These are phyloP conservation scores for Orientallactaga bullata DNA, from an alignment of 2,113 vertebrate species.

Conservation along the genomic window DNA sequence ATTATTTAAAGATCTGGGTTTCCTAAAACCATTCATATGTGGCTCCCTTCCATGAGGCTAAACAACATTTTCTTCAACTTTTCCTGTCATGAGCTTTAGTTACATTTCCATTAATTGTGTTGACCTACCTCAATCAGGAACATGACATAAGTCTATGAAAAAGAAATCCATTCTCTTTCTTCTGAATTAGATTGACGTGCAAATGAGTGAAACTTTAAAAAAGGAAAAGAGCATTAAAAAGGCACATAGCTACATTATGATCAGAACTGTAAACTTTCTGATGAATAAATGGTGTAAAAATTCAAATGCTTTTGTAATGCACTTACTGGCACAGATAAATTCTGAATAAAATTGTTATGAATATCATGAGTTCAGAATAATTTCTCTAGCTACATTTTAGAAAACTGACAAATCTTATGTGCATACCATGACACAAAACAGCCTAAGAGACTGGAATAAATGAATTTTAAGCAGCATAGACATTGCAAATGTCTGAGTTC, in stretches of 20 bases:
- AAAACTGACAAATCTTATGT: conserved; percentile 81
- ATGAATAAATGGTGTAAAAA: conserved; percentile 71
- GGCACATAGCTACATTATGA: neutral
- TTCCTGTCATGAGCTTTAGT: neutral
- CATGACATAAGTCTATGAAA: conserved; percentile 1
- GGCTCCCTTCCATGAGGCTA: neutral
- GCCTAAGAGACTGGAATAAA: conserved; percentile 65
- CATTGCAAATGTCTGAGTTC: conserved; percentile 50
- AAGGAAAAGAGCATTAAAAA: neutral
- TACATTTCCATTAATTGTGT: conserved; percentile 51
- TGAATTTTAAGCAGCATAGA: conserved; percentile 69
- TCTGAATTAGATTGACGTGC: conserved; percentile 25
- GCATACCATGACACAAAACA: conserved; percentile 68
- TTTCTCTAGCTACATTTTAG: conserved; percentile 80
- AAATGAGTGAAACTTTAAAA: neutral
- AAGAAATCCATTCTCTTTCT: conserved; percentile 43
- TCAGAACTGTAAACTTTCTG: conserved; percentile 70
- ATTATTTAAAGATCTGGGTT: neutral
- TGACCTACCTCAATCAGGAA: conserved; percentile 1
- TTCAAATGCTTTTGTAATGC: conserved; percentile 83
- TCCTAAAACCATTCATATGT: neutral
- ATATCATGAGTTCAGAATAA: conserved; percentile 81
- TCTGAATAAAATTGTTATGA: conserved; percentile 82
- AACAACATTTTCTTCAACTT: conserved; percentile 35
- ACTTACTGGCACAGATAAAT: conserved; percentile 80